Percentiles rank a stretch among this genome's conserved stretches.
These are phyloP conservation scores for Cephalophus harveyi DNA, from an alignment of 2,113 vertebrate species.

Conservation along the genomic window DNA sequence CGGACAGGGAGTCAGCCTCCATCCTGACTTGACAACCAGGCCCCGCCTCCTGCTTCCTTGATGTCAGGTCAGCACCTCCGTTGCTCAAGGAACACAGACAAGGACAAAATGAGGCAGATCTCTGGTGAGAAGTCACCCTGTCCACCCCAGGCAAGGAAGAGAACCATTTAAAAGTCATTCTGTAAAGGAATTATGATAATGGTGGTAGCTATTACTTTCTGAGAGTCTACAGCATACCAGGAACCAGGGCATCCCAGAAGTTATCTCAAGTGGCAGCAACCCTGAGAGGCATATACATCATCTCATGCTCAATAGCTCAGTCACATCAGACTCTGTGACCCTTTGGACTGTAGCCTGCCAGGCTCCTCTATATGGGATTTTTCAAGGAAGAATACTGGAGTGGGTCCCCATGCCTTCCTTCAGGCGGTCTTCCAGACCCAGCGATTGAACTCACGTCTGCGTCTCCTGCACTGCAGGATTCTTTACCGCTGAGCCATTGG, in stretches of 20 bases:
- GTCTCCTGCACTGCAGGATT: not conserved
- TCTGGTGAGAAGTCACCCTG: not conserved
- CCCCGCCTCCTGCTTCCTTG: rapidly evolving
- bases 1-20: not conserved
- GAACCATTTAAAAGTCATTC: not conserved
- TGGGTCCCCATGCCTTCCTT: not conserved
- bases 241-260: not conserved
- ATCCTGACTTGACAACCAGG: not conserved
- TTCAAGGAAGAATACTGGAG: not conserved
- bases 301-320: not conserved
- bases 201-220: not conserved
- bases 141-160: not conserved
- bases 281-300: not conserved
- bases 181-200: not conserved
- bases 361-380: not conserved
- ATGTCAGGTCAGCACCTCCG: rapidly evolving
- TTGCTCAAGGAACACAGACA: rapidly evolving
- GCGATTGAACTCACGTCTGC: not conserved
- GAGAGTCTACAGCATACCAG: not conserved
- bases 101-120: not conserved
- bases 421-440: not conserved
- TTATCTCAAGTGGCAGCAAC: not conserved
- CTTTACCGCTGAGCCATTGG: not conserved
- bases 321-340: not conserved
- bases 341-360: not conserved